Conservation (phyloP, 1,140 invertebrate genomes). For the Drosophila ogumai region DNA sequence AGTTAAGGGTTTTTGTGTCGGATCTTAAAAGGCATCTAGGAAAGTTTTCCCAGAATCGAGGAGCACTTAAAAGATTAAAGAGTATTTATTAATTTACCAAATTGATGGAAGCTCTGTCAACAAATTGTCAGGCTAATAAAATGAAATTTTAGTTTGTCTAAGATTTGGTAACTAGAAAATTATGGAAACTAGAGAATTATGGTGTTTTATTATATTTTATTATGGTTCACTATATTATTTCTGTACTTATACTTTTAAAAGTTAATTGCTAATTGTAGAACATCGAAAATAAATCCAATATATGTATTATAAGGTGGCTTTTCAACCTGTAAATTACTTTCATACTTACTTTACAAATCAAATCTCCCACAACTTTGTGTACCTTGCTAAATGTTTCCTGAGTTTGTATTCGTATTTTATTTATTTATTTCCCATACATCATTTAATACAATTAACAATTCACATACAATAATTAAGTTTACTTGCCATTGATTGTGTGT, state of each 20-base stretch:
- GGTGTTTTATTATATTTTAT: too few species aligned
- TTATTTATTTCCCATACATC: slow-evolving; percentile 70
- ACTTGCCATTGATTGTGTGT: slow-evolving; percentile 78
- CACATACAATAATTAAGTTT: slow-evolving; percentile 81
- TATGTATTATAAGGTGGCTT: too few species aligned
- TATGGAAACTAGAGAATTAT: too few species aligned
- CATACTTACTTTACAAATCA: not conserved
- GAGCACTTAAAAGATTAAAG: slow-evolving; percentile 32
- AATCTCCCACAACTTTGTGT: too few species aligned
- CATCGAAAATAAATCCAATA: not conserved
- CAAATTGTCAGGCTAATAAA: not conserved
- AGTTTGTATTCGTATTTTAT: slow-evolving; percentile 30
- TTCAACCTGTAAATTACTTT: not conserved
- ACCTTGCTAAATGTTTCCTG: too few species aligned
- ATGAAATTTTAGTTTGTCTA: not conserved
- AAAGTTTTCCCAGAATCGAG: slow-evolving; percentile 11
- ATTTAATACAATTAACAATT: slow-evolving; percentile 82
- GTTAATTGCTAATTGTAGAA: not conserved
- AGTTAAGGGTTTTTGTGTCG: slow-evolving; percentile 10
- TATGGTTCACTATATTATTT: too few species aligned
- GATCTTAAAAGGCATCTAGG: not conserved
- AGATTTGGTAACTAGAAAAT: not conserved
- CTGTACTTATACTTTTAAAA: too few species aligned
- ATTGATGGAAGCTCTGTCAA: not conserved
- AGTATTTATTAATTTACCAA: slow-evolving; percentile 22